Evolutionary conservation across 2,888 invertebrate genomes (phyloP).

Genomic region (Rotaria macrura): DNA sequence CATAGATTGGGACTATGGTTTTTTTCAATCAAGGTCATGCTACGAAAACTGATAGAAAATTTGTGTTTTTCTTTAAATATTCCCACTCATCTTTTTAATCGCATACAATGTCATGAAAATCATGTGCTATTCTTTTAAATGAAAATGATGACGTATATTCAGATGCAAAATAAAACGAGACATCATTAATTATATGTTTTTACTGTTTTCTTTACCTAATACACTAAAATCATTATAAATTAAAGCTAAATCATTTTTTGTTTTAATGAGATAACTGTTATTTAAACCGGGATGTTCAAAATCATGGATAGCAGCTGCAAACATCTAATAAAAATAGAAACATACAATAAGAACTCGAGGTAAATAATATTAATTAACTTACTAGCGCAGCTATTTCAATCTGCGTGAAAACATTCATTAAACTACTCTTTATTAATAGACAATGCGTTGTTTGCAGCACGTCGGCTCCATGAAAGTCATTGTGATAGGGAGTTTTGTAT

Average conservation of each 20-base stretch:
- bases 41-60: no score
- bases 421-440: not conserved
- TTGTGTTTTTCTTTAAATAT: no score
- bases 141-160: no score
- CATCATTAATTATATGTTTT: no score
- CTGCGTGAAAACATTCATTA: not conserved
- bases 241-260: constrained; percentile 53
- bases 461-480: not conserved
- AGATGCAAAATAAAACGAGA: no score
- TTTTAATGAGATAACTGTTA: constrained; percentile 92
- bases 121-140: no score
- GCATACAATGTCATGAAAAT: no score
- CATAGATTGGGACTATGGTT: no score
- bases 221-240: not conserved
- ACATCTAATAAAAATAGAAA: constrained; percentile 50
- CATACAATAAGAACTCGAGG: not conserved
- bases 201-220: not conserved
- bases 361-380: not conserved
- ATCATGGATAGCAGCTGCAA: constrained; percentile 84
- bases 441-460: not conserved
- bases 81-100: no score
- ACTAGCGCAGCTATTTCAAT: not conserved
- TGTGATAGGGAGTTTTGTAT: not conserved
- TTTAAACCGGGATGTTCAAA: constrained; percentile 92
- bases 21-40: no score